Conservation (phyloP, 2,797 vertebrate species). For the Sparus aurata region DNA sequence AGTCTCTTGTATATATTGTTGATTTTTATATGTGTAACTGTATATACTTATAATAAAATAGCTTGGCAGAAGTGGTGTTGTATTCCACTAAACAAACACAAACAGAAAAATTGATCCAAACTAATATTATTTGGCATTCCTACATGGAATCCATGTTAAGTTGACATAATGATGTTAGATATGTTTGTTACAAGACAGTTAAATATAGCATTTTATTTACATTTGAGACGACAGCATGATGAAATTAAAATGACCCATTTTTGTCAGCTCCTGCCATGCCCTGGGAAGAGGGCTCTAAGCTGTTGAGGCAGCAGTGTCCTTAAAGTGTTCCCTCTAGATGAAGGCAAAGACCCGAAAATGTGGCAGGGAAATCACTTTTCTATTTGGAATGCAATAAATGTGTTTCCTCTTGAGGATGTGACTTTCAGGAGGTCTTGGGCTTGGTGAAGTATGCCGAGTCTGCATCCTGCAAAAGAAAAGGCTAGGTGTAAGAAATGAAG, state of each 20-base stretch:
- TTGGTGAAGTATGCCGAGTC: slow-evolving; percentile 91
- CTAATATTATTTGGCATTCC: slow-evolving; percentile 33
- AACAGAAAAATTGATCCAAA: slow-evolving; percentile 1
- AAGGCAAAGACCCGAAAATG: slow-evolving; percentile 17
- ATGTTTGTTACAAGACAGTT: background rate
- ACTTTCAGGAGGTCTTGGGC: slow-evolving; percentile 77
- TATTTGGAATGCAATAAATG: slow-evolving; percentile 16
- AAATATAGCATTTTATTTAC: background rate
- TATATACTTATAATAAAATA: slow-evolving; percentile 82
- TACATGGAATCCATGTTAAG: background rate
- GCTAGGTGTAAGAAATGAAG: background rate
- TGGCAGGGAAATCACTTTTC: background rate
- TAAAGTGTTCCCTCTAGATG: slow-evolving; percentile 36
- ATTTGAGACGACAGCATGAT: background rate
- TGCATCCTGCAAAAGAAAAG: slow-evolving; percentile 87
- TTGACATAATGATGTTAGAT: too few species aligned
- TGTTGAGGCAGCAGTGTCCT: slow-evolving; percentile 34
- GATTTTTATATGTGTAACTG: slow-evolving; percentile 81
- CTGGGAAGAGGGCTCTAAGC: slow-evolving; percentile 4
- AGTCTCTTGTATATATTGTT: slow-evolving; percentile 77
- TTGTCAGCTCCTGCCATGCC: background rate
- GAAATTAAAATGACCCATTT: background rate
- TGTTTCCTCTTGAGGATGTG: slow-evolving; percentile 21
- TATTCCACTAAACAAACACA: slow-evolving; percentile 25
- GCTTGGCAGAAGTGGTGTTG: slow-evolving; percentile 53